A percentile compares a stretch with the other conserved stretches of the same genome.
phyloP scores from a whole-genome alignment of 2,797 vertebrate species.

The Labeo calbasu region DNA sequence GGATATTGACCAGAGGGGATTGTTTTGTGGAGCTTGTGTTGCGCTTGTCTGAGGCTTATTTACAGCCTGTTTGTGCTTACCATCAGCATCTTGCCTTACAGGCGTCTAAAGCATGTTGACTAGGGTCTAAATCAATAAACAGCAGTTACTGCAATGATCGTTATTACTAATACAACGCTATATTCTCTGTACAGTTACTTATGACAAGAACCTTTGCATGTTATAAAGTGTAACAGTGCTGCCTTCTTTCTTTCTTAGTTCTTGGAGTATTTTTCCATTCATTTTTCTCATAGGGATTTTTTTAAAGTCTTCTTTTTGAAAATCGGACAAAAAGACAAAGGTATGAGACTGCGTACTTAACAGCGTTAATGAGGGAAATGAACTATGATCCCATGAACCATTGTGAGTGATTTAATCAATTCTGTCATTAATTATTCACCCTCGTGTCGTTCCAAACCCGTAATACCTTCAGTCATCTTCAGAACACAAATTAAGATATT shows the following conservation, averaged over 20 bases:
- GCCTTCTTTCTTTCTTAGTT: background rate
- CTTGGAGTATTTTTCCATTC: background rate
- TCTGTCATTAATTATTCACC: too few species aligned
- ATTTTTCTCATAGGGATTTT: background rate
- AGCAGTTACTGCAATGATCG: background rate
- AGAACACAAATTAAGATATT: too few species aligned
- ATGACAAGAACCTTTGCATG: background rate
- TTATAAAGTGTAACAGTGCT: background rate
- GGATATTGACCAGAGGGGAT: background rate
- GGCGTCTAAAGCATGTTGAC: background rate
- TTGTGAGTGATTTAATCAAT: too few species aligned
- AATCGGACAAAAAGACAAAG: too few species aligned
- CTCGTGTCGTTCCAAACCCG: too few species aligned
- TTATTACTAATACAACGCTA: background rate
- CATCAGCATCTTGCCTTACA: background rate
- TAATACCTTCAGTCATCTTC: too few species aligned
- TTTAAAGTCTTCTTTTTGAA: too few species aligned
- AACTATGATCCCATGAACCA: too few species aligned
- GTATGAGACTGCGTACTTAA: too few species aligned
- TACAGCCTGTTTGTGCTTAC: background rate
- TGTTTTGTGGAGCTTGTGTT: constrained; percentile 21
- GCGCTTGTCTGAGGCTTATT: background rate
- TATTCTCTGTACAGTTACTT: background rate
- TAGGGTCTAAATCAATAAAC: constrained; percentile 3
- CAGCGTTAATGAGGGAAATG: too few species aligned